Evolutionary conservation across 2,888 invertebrate species (phyloP), one percentile per base, ranked within the genome.

Genomic region (Trichacis sp.): DNA sequence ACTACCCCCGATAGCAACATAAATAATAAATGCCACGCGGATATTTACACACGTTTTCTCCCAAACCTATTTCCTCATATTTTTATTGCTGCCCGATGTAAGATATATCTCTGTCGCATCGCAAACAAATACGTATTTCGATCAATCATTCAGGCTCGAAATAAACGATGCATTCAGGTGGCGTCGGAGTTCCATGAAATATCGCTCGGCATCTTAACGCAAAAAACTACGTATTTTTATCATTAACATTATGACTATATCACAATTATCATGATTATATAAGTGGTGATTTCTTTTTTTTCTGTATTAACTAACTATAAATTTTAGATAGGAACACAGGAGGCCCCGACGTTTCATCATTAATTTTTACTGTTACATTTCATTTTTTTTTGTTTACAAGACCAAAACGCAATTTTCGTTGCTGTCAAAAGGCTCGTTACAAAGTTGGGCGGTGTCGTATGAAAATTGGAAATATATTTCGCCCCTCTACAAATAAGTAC

Each of bases 11-110:
- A 72, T 73, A 75, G 76, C 75, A 79, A 81, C 77, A 81, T 79
- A 80, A 81, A 80, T 81, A 79, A 78, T 77, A 79, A 79, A 50
- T 75, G 75, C 74, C 77, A 77, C 79, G 76, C 75, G 75, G 71
- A 72, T 81, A 81, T 81, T 77, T 81, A 80, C 81, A 81, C 71
- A 68, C 62, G 69, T 61, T n/a, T n/a, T 72, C 24, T 61, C 63
- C 68, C 36, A 49, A 56, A 43, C 19, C 50, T 46, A 33, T 50
- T 24, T 36, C 50, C 55, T 24, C 8, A 24, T 29, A 15, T 60
- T n/a, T 20, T 68, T 68, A 68, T 68, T 71, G 68, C 69, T 72
- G 53, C 68, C 65, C 55, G 56, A 53, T 49, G 33, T 19, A 50
- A 54, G 8, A 24, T 24, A 63, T 43, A 58, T 58, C 59, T 59